Evolutionary conservation across 2,797 vertebrate species (phyloP), one percentile per base, ranked within the genome.

Genomic region (Trematocara caparti): DNA sequence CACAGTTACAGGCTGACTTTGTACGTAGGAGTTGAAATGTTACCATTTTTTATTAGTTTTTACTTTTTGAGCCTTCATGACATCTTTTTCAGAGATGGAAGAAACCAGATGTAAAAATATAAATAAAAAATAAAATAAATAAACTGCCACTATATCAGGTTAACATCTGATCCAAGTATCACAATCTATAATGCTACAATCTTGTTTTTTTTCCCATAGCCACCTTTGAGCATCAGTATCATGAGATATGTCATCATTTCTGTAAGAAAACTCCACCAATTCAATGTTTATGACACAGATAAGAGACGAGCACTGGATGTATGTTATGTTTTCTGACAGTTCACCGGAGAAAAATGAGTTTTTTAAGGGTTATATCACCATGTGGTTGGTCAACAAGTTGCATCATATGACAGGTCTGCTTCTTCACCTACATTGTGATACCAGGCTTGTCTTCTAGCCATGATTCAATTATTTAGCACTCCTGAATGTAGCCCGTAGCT

Each of bases 331-430:
- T 45, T 12, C 14, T 27, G 38, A 69, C 17, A 45, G 40, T 69
- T 45, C 0, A 27, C 2, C 0, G 1, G 8, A 69, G 21, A 69
- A 66, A 40, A 40, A 24, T 3, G 0, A 1, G 17, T 6, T 59
- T 34, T 14, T n/a, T 36, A n/a, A 59, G 32, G 10, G 30, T 59
- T 0, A 3, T 19, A 12, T 2, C 55, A 36, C 17, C 55, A 59
- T 59, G 21, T 69, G 8, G 62, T 43, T 43, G 1, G 19, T 27
- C 8, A 69, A 45, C 13, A 45, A 69, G 13, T 43, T 69, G 43
- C 21, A 43, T 15, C 38, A 21, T 21, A 64, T 62, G 59, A 66
- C 38, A 27, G 38, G 19, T 66, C 19, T 66, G 5, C 5, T 43
- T 66, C 24, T 24, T 3, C 55, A 66, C 8, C 19, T 2, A 66